These are phyloP conservation scores for Centropristis striata DNA, from an alignment of 2,113 vertebrate species.

Conservation along the genomic window DNA sequence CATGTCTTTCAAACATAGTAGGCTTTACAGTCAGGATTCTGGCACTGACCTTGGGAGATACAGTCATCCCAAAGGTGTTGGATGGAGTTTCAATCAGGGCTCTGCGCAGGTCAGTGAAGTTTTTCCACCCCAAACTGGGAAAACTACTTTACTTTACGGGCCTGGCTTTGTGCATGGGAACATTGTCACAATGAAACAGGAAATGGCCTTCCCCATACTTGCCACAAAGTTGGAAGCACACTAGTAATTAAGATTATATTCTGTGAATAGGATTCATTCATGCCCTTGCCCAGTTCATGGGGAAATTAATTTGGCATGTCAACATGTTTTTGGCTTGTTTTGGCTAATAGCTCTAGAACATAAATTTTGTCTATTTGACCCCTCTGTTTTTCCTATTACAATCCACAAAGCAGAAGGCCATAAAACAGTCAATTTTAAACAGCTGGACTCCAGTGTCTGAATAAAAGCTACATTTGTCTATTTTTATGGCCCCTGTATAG, in stretches of 20 bases:
- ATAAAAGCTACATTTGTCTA: not conserved
- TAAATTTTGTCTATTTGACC: not conserved
- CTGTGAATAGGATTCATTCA: no score
- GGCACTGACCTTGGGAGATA: not conserved
- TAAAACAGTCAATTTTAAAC: not conserved
- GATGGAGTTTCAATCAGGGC: not conserved
- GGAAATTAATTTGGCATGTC: no score
- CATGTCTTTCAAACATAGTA: not conserved
- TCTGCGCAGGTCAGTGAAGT: not conserved
- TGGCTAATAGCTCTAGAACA: not conserved
- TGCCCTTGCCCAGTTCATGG: no score
- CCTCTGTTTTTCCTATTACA: not conserved
- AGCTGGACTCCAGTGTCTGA: not conserved
- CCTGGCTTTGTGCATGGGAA: not conserved
- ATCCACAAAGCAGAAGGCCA: not conserved
- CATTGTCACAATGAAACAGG: not conserved
- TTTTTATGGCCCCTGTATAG: not conserved
- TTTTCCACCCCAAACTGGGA: not conserved
- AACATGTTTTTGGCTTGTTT: no score
- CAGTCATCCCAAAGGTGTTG: not conserved
- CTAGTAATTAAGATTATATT: not conserved
- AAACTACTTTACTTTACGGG: not conserved
- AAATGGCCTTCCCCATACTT: not conserved
- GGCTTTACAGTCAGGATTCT: not conserved
- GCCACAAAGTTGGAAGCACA: not conserved